Evolutionary conservation across 2,113 vertebrate genomes (phyloP).

Genomic region (Solea solea): DNA sequence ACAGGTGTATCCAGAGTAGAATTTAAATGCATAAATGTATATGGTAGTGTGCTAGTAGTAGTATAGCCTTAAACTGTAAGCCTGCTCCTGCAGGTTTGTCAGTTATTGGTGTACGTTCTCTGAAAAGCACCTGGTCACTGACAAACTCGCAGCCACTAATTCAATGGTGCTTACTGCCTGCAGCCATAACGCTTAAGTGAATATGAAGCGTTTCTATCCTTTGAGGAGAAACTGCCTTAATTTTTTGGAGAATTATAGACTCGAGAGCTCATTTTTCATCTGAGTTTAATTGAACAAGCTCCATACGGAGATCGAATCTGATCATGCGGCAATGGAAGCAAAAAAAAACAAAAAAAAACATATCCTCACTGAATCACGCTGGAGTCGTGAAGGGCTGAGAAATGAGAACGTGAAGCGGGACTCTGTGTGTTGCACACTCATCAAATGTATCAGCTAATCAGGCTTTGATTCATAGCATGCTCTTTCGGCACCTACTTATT

Average conservation of each 20-base stretch:
- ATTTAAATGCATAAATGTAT: too few species aligned
- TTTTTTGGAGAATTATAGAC: constrained; percentile 45
- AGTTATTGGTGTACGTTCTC: not conserved
- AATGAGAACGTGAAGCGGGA: constrained; percentile 25
- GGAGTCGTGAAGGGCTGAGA: constrained; percentile 34
- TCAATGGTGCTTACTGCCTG: constrained; percentile 1
- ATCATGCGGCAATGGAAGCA: constrained; percentile 48
- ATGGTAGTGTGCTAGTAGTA: too few species aligned
- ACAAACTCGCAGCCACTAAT: not conserved
- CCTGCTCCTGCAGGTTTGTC: not conserved
- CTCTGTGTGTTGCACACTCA: constrained; percentile 41
- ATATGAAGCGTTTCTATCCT: constrained; percentile 38
- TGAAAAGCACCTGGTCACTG: constrained; percentile 6
- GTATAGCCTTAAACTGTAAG: not conserved
- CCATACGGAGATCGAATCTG: constrained; percentile 39
- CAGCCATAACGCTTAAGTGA: constrained; percentile 25
- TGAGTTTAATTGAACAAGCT: constrained; percentile 45
- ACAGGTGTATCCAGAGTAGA: too few species aligned
- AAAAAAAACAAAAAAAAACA: constrained; percentile 37
- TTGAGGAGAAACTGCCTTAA: constrained; percentile 32
- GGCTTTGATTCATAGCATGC: constrained; percentile 46
- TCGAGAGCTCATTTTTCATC: constrained; percentile 68
- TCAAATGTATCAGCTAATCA: constrained; percentile 45
- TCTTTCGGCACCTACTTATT: constrained; percentile 45
- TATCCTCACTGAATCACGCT: constrained; percentile 18